Evolutionary conservation across 2,113 vertebrate species (phyloP), one percentile per base, ranked within the genome.

Genomic region (Rynchops niger): DNA sequence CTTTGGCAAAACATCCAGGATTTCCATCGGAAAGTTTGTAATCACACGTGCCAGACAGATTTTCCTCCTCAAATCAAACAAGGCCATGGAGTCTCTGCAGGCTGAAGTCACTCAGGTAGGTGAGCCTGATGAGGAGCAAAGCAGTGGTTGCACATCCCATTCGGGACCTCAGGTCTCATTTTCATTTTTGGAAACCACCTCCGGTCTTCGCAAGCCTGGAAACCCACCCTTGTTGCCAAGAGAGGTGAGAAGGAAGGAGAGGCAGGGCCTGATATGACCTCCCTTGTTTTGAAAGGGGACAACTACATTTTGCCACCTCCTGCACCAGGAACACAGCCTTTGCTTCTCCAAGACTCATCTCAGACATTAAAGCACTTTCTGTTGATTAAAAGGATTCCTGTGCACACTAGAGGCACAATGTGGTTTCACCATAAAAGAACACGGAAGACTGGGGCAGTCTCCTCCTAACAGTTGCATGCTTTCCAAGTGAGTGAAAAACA

Each of bases 201-300:
- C 32, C 0, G 1, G 27, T 30, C 18, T 49, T 83, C 5, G 1
- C 2, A 5, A 84, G 25, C 21, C 53, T 73, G 72, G 77, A 87
- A 80, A 34, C 21, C 6, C 27, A 56, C 34, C 45, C 34, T 66
- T 2, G 0, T 2, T 23, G 45, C 22, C 36, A 29, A 1, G 0
- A 72, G 42, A 80, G 34, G 23, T 3, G 22, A 70, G 55, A 63
- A 78, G 49, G 43, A 81, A 67, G 40, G 19, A 85, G 27, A 53
- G 22, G 9, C 32, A 78, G 45, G 14, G 20, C 26, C 22, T 90
- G 29, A 32, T 8, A 4, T 1, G 34, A 38, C 49, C 8, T 50
- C 29, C n/a, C 6, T 84, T 4, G 1, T 38, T 80, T 6, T 9
- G 5, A 19, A 53, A 71, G 22, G 23, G 23, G 8, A 4, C 47